phyloP scores from a whole-genome alignment of 2,888 invertebrate species.

The Epistrophe grossulariae region DNA sequence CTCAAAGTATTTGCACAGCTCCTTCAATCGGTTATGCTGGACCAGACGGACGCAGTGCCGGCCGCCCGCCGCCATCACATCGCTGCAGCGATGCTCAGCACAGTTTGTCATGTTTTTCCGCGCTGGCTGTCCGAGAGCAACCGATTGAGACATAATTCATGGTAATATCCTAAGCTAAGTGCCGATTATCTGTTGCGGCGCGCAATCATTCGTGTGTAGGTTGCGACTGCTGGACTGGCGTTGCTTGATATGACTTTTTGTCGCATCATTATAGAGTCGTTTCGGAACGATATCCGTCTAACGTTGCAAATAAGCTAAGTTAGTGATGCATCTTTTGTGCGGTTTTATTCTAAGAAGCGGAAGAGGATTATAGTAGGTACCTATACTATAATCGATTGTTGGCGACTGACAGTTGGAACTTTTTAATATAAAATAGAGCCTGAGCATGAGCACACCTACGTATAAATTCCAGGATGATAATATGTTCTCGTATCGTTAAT shows the following conservation, averaged over 20 bases:
- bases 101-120: constrained; percentile 68
- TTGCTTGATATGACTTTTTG: constrained; percentile 54
- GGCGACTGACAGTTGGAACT: constrained; percentile 4
- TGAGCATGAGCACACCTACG: constrained; percentile 32
- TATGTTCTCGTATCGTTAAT: background rate
- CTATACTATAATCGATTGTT: background rate
- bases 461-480: constrained; percentile 34
- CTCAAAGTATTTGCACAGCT: constrained; percentile 6
- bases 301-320: constrained; percentile 29
- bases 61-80: background rate
- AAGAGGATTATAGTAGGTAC: constrained; percentile 5
- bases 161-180: constrained; percentile 71
- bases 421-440: background rate
- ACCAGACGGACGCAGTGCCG: background rate
- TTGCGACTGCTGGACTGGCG: background rate
- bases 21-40: background rate
- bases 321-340: constrained; percentile 30
- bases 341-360: background rate
- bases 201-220: constrained; percentile 43
- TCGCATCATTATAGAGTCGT: constrained; percentile 64
- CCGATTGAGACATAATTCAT: constrained; percentile 75
- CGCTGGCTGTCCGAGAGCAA: constrained; percentile 53
- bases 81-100: constrained; percentile 22
- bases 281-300: constrained; percentile 54
- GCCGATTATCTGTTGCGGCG: constrained; percentile 70